phyloP scores from a whole-genome alignment of 2,113 vertebrate species.

The Vulpes vulpes region DNA sequence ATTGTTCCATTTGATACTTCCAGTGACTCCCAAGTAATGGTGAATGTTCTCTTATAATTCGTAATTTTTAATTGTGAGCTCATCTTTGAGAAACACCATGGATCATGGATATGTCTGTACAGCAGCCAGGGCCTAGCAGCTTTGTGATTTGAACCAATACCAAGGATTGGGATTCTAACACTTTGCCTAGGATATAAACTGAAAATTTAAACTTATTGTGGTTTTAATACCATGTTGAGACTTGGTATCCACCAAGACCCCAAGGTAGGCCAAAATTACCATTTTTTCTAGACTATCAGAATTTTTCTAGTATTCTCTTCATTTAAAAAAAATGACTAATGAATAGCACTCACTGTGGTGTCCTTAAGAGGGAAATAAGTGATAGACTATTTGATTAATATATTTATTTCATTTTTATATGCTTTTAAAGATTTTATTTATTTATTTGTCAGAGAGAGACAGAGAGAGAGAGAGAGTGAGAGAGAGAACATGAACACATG shows the following conservation, averaged over 20 bases:
- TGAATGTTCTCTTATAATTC: neutral
- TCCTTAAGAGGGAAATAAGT: neutral
- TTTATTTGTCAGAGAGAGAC: no score
- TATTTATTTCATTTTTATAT: neutral
- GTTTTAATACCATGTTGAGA: neutral
- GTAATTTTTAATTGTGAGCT: neutral
- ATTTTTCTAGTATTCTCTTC: neutral
- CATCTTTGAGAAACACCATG: neutral
- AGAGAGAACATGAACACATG: no score
- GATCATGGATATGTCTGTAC: neutral
- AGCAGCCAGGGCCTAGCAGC: neutral
- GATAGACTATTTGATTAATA: neutral
- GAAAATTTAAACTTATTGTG: neutral
- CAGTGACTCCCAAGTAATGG: neutral
- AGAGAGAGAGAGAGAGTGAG: no score
- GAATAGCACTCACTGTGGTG: neutral
- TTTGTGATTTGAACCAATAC: neutral
- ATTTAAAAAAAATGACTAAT: neutral
- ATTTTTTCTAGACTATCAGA: neutral
- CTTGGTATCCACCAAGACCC: neutral
- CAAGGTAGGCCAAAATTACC: neutral
- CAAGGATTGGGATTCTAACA: neutral
- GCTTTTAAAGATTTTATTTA: no score
- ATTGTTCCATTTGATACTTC: neutral
- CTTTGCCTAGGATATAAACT: neutral